Evolutionary conservation across 2,113 vertebrate genomes (phyloP).

Genomic region (Neoarius graeffei): DNA sequence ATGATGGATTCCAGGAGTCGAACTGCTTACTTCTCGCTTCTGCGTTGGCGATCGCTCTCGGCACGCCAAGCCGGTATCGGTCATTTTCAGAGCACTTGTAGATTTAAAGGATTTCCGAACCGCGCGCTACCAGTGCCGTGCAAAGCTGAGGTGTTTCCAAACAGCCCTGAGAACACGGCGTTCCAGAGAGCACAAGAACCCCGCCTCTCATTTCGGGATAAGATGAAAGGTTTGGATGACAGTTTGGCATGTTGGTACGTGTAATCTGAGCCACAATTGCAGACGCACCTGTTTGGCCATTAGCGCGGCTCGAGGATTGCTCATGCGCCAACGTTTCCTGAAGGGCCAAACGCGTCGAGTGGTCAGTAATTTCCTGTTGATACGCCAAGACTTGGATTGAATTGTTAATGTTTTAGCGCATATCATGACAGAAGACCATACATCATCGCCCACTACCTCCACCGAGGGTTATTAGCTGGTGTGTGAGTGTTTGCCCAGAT

Average conservation of each 20-base stretch:
- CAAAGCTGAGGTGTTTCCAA: background rate
- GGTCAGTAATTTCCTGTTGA: constrained; percentile 47
- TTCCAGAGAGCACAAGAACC: background rate
- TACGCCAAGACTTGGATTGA: constrained; percentile 47
- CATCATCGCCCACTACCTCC: constrained; percentile 57
- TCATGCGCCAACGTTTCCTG: background rate
- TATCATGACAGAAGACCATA: constrained; percentile 62
- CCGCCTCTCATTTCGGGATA: background rate
- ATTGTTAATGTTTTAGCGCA: constrained; percentile 63
- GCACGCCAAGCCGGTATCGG: background rate
- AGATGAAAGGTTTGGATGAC: constrained; percentile 15
- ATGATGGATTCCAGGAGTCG: constrained; percentile 63
- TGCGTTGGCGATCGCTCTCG: constrained; percentile 6
- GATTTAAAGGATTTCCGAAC: constrained; percentile 12
- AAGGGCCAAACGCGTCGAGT: background rate
- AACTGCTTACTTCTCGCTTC: constrained; percentile 54
- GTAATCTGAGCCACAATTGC: constrained; percentile 12
- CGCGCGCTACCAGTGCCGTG: background rate
- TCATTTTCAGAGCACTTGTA: constrained; percentile 1
- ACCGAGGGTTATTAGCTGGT: constrained; percentile 60
- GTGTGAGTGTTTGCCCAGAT: constrained; percentile 35
- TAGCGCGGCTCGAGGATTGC: background rate
- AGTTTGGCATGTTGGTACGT: background rate
- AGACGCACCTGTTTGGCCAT: background rate
- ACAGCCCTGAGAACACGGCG: background rate